Evolutionary conservation across 2,797 vertebrate species (phyloP).

Genomic region (Crenuchus spilurus): DNA sequence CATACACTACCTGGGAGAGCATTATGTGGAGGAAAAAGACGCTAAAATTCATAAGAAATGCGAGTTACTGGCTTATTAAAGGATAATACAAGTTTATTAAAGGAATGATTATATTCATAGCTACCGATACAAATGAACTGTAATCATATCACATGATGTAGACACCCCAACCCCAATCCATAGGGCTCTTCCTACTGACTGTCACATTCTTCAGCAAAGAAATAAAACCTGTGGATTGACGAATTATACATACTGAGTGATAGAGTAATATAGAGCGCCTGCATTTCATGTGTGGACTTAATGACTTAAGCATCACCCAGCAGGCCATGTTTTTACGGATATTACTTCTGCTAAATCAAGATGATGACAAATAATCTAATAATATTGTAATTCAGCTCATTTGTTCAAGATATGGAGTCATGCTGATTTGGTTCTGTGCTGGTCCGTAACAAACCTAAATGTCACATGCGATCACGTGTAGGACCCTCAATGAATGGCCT

Average conservation of each 20-base stretch:
- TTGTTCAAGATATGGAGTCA: conserved; percentile 24
- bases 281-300: not conserved
- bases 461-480: conserved; percentile 67
- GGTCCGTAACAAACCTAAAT: conserved; percentile 65
- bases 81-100: too few relatives aligned
- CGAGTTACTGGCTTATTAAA: too few relatives aligned
- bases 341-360: conserved; percentile 22
- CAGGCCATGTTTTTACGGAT: not conserved
- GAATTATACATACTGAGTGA: not conserved
- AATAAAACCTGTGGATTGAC: not conserved
- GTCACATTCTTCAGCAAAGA: not conserved
- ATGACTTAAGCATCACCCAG: not conserved
- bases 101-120: too few relatives aligned
- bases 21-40: too few relatives aligned
- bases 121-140: too few relatives aligned
- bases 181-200: too few relatives aligned
- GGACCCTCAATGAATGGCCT: conserved; percentile 57
- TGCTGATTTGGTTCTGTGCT: conserved; percentile 36
- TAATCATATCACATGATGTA: too few relatives aligned
- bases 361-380: conserved; percentile 9
- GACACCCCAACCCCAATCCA: too few relatives aligned
- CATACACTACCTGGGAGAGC: too few relatives aligned
- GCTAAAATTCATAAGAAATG: too few relatives aligned
- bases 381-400: conserved; percentile 1
- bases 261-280: not conserved